Evolutionary conservation across 2,113 vertebrate genomes (phyloP), one percentile per base, ranked within the genome.

Genomic region (Dinomys branickii): DNA sequence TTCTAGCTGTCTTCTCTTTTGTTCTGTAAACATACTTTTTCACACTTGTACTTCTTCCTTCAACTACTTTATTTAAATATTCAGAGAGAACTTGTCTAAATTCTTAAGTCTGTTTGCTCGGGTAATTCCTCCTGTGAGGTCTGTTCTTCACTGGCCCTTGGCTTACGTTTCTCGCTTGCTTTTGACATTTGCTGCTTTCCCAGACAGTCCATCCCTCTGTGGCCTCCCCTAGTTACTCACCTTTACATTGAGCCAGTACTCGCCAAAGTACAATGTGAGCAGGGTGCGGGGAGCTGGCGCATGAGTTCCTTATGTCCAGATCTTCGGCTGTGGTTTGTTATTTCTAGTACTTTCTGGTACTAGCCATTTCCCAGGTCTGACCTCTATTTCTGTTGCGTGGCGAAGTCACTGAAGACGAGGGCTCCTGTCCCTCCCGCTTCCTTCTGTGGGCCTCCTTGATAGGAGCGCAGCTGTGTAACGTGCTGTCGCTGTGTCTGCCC

Each of bases 71-170:
- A 61, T 50, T 54, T 11, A 35, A 50, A 20, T 82, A 47, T 44
- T 3, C 63, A 38, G 63, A 85, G 22, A 78, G 56, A 91, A 69
- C 35, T 80, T 92, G 56, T 94, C 44, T 52, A 26, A 52, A 54
- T 88, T 88, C 81, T 88, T 80, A 12, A 12, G 5, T 88, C 33
- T 88, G 38, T 93, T 85, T 85, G 17, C 22, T 80, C 95, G 87
- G 38, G 5, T 67, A 16, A 73, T 87, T 96, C 58, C 28, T 65
- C 41, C 38, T 75, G 30, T 1, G 77, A 47, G 85, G 30, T 82
- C 93, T 94, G 41, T 56, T 94, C 33, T 80, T 95, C 59, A 19
- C 24, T 85, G 94, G 41, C 28, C 71, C 94, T 78, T 88, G 84
- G 50, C 58, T 94, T 90, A 28, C 16, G 26, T 93, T 87, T 86